These are phyloP conservation scores for Heloderma charlesbogerti DNA, from an alignment of 2,113 vertebrate genomes.

Conservation along the genomic window DNA sequence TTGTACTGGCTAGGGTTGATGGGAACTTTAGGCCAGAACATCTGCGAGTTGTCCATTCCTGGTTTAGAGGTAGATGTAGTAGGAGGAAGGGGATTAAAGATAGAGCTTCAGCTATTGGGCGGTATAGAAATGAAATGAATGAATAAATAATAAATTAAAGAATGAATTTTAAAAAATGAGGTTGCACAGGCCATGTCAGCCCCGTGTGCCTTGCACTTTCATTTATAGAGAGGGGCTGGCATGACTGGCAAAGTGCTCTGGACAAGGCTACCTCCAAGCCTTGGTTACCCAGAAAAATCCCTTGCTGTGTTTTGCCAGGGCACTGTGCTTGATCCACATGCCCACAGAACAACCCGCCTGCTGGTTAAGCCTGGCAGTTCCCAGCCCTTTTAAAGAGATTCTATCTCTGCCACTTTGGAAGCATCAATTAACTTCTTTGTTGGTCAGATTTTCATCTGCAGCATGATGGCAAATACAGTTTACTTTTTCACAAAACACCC, in stretches of 20 bases:
- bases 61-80: neutral
- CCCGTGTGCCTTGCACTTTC: neutral
- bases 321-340: neutral
- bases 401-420: conserved; percentile 13
- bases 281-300: neutral
- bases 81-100: neutral
- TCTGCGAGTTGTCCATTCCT: too few relatives aligned
- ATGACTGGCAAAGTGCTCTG: neutral
- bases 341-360: neutral
- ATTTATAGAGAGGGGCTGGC: neutral
- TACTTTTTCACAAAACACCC: conserved; percentile 6
- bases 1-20: too few relatives aligned
- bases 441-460: conserved; percentile 21
- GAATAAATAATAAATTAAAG: too few relatives aligned
- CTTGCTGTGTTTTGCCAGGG: neutral
- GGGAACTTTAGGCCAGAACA: too few relatives aligned
- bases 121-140: too few relatives aligned
- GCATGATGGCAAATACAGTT: neutral
- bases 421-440: conserved; percentile 27
- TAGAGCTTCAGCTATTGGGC: too few relatives aligned
- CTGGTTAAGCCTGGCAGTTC: conserved; percentile 1
- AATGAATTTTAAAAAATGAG: neutral
- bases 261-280: neutral
- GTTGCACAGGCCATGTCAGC: neutral
- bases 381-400: conserved; percentile 18